A percentile compares a stretch with the other conserved stretches of the same genome.
Evolutionary conservation across 30 jellyfish, hydroid and myxozoan species (phyloP).

Genomic region (Aurelia sp.): DNA sequence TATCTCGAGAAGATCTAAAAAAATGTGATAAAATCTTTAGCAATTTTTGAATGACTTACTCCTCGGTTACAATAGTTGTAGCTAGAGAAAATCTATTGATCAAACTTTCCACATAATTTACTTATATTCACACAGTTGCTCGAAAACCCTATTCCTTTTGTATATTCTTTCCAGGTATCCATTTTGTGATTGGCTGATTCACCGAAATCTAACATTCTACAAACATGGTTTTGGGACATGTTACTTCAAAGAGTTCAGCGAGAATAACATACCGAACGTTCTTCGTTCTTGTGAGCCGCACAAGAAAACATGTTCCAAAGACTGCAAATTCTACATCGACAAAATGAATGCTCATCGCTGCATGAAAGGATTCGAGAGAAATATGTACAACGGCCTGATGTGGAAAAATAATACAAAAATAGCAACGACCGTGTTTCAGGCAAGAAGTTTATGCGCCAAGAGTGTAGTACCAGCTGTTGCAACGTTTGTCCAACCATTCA

Average conservation of each 20-base stretch:
- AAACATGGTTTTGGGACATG: slow-evolving; percentile 71
- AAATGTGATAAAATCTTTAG: too few species aligned
- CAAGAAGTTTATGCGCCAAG: slow-evolving; percentile 29
- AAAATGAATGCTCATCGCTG: slow-evolving; percentile 54
- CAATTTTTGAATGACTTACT: too few species aligned
- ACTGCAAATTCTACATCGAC: slow-evolving; percentile 57
- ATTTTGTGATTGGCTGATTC: slow-evolving; percentile 40
- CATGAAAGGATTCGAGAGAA: slow-evolving; percentile 54
- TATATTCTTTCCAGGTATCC: slow-evolving; percentile 44
- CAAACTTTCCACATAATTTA: too few species aligned
- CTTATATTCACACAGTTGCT: too few species aligned
- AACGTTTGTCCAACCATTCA: not conserved
- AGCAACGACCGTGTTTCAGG: slow-evolving; percentile 51
- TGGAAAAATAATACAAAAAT: slow-evolving; percentile 10
- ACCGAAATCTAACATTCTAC: slow-evolving; percentile 24
- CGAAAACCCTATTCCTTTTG: too few species aligned
- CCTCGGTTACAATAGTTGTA: too few species aligned
- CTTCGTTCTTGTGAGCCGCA: slow-evolving; percentile 45
- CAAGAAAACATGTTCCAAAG: slow-evolving; percentile 42
- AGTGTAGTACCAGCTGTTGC: not conserved
- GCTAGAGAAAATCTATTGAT: too few species aligned
- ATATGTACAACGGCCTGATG: not conserved
- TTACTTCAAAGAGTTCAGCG: slow-evolving; percentile 53
- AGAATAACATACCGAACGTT: slow-evolving; percentile 4
- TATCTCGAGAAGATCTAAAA: too few species aligned